These are phyloP conservation scores for Galleria mellonella DNA, from an alignment of 1,140 invertebrate genomes.

Conservation along the genomic window DNA sequence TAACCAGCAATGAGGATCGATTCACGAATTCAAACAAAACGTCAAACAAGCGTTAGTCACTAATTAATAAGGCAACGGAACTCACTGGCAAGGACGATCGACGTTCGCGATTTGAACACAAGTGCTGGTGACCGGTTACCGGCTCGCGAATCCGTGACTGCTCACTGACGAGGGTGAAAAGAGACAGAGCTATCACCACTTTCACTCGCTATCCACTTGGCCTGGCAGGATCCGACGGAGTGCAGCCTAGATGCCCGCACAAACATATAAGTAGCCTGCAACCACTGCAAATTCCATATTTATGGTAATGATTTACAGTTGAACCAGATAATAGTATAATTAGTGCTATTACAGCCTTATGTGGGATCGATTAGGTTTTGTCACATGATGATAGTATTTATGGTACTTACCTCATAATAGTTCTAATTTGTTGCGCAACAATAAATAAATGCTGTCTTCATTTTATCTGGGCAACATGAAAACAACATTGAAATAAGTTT, in stretches of 20 bases:
- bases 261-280: constrained; percentile 39
- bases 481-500: too few relatives aligned
- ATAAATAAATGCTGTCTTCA: not conserved
- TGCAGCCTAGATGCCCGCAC: constrained; percentile 35
- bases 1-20: not conserved
- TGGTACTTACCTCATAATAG: not conserved
- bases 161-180: constrained; percentile 15
- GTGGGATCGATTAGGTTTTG: constrained; percentile 42
- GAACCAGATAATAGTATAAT: constrained; percentile 48
- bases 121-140: constrained; percentile 18
- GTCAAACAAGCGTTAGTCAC: not conserved
- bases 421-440: not conserved
- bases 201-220: constrained; percentile 57
- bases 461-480: not conserved
- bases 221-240: constrained; percentile 35
- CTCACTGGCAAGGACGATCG: constrained; percentile 28
- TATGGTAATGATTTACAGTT: constrained; percentile 41
- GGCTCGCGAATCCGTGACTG: constrained; percentile 30
- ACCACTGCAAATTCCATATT: constrained; percentile 48
- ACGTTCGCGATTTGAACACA: constrained; percentile 33
- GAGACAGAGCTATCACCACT: constrained; percentile 52
- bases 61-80: constrained; percentile 2
- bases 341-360: constrained; percentile 48
- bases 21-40: too few relatives aligned
- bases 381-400: constrained; percentile 17